These are phyloP conservation scores for Caenorhabditis angaria DNA, from an alignment of 2,888 invertebrate genomes.

Conservation along the genomic window DNA sequence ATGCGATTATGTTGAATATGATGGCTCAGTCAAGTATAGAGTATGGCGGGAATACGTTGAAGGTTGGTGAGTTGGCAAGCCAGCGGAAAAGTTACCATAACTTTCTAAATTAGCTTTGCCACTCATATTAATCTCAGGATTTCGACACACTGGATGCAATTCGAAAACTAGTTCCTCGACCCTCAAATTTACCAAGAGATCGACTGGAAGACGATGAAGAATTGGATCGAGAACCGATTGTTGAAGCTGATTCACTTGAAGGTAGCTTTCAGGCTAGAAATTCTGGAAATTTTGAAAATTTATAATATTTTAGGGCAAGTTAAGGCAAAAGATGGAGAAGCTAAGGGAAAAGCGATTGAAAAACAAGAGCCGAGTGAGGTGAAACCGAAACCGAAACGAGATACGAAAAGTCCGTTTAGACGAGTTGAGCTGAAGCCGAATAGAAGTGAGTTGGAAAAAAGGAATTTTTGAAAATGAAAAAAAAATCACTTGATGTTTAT, in stretches of 20 bases:
- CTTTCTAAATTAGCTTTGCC: not conserved
- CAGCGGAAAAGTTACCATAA: too few relatives aligned
- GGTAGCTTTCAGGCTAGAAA: not conserved
- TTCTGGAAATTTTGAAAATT: not conserved
- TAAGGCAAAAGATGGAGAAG: not conserved
- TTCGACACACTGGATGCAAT: conserved; percentile 48
- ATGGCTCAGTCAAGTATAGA: conserved; percentile 60
- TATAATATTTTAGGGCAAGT: not conserved
- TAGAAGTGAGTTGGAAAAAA: conserved; percentile 27
- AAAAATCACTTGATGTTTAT: too few relatives aligned
- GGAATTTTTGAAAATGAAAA: too few relatives aligned
- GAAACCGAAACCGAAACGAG: not conserved
- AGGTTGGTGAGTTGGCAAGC: too few relatives aligned
- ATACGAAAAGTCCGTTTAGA: conserved; percentile 20
- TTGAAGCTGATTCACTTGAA: conserved; percentile 14
- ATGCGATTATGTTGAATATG: conserved; percentile 60
- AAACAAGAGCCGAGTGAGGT: not conserved
- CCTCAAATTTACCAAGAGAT: conserved; percentile 33
- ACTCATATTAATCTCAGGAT: conserved; percentile 31
- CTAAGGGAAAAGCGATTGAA: not conserved
- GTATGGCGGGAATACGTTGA: conserved; percentile 55
- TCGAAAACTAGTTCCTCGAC: conserved; percentile 45
- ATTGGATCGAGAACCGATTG: conserved; percentile 36
- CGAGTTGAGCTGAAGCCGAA: conserved; percentile 29
- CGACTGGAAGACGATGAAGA: conserved; percentile 45